Conservation (phyloP, 2,888 invertebrate species). For the Lydus trimaculatus region DNA sequence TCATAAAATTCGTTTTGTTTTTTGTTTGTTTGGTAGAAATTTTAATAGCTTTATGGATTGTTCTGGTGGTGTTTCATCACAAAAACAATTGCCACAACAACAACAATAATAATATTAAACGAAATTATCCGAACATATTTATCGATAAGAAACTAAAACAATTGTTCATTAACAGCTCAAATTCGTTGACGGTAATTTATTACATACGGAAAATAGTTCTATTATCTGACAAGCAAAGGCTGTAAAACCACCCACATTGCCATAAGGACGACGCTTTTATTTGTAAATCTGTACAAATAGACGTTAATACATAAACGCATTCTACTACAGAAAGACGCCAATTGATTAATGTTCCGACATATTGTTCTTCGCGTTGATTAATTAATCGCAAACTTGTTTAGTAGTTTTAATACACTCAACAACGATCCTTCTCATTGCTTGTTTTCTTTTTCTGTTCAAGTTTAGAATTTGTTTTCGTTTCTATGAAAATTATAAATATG, state of each 20-base stretch:
- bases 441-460: neutral
- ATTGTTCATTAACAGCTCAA: conserved; percentile 39
- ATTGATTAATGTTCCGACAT: conserved; percentile 28
- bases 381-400: conserved; percentile 22
- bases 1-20: neutral
- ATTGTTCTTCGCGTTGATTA: conserved; percentile 28
- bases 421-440: neutral
- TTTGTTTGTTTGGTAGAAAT: neutral
- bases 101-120: no score
- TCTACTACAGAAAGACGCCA: conserved; percentile 29
- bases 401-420: conserved; percentile 2
- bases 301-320: conserved; percentile 24
- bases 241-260: conserved; percentile 33
- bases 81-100: no score
- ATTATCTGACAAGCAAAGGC: conserved; percentile 26
- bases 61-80: neutral
- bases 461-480: conserved; percentile 4
- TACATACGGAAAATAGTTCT: conserved; percentile 36
- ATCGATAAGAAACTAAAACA: conserved; percentile 34
- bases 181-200: conserved; percentile 38
- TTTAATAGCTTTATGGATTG: neutral
- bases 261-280: conserved; percentile 22
- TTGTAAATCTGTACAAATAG: conserved; percentile 29
- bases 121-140: no score
- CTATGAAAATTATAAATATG: conserved; percentile 7